Evolutionary conservation across 2,113 vertebrate genomes (phyloP), one percentile per base, ranked within the genome.

Genomic region (Prochilodus magdalenae): DNA sequence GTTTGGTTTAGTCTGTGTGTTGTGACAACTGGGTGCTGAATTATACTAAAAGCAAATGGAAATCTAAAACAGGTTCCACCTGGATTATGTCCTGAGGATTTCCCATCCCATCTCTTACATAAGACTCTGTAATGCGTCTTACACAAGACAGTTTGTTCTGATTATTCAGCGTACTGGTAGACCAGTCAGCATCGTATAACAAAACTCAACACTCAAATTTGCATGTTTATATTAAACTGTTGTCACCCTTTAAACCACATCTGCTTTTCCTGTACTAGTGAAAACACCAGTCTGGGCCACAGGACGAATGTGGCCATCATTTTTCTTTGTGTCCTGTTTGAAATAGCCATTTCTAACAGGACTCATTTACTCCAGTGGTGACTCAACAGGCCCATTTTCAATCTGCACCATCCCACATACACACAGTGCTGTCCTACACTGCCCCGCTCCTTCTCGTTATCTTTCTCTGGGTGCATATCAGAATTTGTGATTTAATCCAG

Each of bases 121-220:
- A 91, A 93, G 84, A 74, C 81, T 14, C 53, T 63, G 26, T 81
- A 85, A 89, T 87, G 81, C 82, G 73, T 87, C 86, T 91, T 90
- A 86, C 84, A 87, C 84, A 81, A 87, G 86, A 86, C 87, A 82
- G 89, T 86, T 88, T 86, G 76, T 70, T 70, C 85, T 83, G 89
- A 92, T 89, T 89, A 87, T 82, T 86, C 87, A 71, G 79, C 85
- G 79, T 80, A 81, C 53, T 63, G 53, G 22, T 1, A 22, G 47
- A 26, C 60, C 55, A 60, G 60, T 24, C 30, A 20, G 60, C 60
- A 67, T 69, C 65, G n/a, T 7, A 24, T n/a, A 69, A 40, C 15
- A 70, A 79, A 26, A 53, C 63, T 27, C 15, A 70, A 79, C 44
- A 53, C 63, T 27, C 26, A 77, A 51, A 22, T 55, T 16, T 16